phyloP scores from a whole-genome alignment of 2,797 vertebrate genomes.

The Clarias pachynema region DNA sequence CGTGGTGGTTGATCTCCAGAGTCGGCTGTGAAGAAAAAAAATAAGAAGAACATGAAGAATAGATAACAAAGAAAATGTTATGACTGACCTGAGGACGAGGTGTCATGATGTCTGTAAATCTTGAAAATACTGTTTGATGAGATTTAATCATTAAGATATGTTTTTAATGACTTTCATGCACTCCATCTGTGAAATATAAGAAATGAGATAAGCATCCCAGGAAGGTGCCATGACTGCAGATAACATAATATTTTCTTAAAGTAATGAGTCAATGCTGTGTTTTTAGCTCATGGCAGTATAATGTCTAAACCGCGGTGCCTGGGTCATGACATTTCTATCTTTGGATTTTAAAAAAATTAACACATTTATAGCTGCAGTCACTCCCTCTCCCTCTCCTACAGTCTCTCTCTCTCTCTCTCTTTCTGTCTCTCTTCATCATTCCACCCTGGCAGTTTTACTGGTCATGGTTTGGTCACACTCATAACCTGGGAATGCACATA shows the following conservation, averaged over 20 bases:
- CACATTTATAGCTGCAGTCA: conserved; percentile 8
- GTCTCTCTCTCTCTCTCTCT: conserved; percentile 22
- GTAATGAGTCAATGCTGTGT: neutral
- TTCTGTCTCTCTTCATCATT: neutral
- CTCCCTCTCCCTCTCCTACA: conserved; percentile 30
- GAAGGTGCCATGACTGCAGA: neutral
- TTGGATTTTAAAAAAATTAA: conserved; percentile 7
- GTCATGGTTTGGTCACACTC: conserved; percentile 1
- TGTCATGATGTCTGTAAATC: neutral
- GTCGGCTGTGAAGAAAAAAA: conserved; percentile 80
- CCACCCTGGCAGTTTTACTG: conserved; percentile 18
- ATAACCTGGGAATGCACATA: neutral
- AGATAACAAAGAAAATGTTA: neutral
- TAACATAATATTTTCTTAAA: neutral
- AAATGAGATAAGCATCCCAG: neutral
- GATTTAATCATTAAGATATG: neutral
- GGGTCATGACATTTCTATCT: neutral
- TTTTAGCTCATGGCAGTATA: no score
- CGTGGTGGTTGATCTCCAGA: conserved; percentile 95
- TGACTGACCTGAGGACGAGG: neutral
- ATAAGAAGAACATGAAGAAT: neutral
- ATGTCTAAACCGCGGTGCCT: no score
- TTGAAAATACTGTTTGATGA: neutral
- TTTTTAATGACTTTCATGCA: neutral
- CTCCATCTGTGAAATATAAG: neutral